Evolutionary conservation across 2,797 vertebrate species (phyloP).

Genomic region (Smutsia temminckii): DNA sequence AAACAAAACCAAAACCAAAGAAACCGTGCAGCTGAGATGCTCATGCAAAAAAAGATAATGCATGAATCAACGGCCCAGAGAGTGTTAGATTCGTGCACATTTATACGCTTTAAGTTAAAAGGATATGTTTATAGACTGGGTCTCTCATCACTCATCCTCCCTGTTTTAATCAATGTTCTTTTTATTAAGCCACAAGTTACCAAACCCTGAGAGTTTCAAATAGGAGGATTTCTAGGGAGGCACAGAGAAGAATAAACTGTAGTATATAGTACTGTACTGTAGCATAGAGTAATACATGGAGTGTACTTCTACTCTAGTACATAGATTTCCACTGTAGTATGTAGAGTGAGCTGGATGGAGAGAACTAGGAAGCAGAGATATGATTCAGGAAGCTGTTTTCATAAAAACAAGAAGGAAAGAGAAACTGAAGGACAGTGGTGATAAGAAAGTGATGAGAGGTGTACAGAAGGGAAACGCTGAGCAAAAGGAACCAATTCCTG

Average conservation of each 20-base stretch:
- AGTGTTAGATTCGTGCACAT: background rate
- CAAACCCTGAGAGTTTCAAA: background rate
- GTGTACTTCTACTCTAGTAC: background rate
- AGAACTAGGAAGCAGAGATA: background rate
- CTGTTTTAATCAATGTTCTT: background rate
- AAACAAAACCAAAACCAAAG: background rate
- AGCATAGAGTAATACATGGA: background rate
- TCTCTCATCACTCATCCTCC: background rate
- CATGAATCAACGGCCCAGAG: background rate
- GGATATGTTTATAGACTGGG: background rate
- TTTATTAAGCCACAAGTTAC: background rate
- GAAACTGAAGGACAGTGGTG: background rate
- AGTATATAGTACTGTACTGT: too few species aligned
- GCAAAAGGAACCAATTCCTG: background rate
- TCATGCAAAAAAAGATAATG: background rate
- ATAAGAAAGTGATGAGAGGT: too few species aligned
- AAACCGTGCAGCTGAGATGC: background rate
- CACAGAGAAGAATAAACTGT: too few species aligned
- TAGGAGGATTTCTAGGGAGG: background rate
- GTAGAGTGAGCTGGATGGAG: background rate
- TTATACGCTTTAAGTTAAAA: background rate
- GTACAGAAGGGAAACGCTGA: background rate
- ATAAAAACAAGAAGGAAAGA: background rate
- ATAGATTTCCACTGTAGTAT: background rate
- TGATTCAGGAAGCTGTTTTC: background rate